phyloP scores from a whole-genome alignment of 1,140 invertebrate genomes.

The Drosophila insularis region DNA sequence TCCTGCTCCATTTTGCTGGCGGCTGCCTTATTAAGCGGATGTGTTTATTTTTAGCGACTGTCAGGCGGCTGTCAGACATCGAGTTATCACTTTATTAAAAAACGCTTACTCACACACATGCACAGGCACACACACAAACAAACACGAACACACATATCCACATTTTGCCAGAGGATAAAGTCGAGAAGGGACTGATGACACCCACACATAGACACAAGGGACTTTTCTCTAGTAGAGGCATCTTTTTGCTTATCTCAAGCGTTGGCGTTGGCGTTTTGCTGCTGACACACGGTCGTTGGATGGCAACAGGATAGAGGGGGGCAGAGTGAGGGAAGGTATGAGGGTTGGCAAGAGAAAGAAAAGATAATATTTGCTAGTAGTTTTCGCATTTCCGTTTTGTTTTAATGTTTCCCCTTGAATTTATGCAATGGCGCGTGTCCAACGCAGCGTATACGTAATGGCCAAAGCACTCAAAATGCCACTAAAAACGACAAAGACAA shows the following conservation, averaged over 20 bases:
- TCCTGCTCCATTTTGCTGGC: constrained; percentile 20
- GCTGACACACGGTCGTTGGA: neutral
- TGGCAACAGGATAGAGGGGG: too few species aligned
- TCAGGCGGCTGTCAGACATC: constrained; percentile 62
- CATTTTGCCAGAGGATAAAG: too few species aligned
- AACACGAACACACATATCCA: constrained; percentile 4
- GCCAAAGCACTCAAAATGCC: constrained; percentile 67
- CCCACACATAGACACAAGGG: neutral
- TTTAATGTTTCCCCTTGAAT: constrained; percentile 78
- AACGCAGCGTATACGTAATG: constrained; percentile 78
- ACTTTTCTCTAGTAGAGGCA: neutral
- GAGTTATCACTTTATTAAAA: constrained; percentile 78
- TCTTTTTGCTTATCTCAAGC: constrained; percentile 5
- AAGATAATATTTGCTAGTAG: constrained; percentile 74
- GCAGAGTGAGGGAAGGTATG: neutral
- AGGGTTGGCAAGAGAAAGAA: constrained; percentile 43
- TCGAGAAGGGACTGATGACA: too few species aligned
- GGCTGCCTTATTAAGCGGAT: constrained; percentile 57
- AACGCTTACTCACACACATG: constrained; percentile 65
- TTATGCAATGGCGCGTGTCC: constrained; percentile 78
- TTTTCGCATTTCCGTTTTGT: constrained; percentile 77
- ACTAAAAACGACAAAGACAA: constrained; percentile 62
- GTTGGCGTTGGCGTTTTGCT: neutral
- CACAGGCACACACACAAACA: constrained; percentile 24
- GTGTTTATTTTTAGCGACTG: constrained; percentile 70